Evolutionary conservation across 23 tunicate species (phyloP), one percentile per base, ranked within the genome.

Genomic region (Phallusia fumigata): DNA sequence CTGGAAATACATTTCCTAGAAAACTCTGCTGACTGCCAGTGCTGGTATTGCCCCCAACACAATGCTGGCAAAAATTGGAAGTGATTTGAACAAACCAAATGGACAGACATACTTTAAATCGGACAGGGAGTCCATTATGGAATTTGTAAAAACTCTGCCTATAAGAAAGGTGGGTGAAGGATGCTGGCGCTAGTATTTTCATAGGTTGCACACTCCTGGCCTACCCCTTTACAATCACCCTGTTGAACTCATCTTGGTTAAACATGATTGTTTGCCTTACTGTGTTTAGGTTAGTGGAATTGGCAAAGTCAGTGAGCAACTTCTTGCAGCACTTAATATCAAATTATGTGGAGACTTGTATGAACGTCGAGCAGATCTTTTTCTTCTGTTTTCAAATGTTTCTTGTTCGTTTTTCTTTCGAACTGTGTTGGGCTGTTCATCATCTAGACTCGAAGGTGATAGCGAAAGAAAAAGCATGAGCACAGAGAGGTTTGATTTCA

Each of bases 81-180:
- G 97, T 52, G 99, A 97, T 73, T 76, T 92, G 85, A 97, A 92
- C 84, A 97, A 97, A 81, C 99, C 99, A 10, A 97, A 97, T 75
- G 99, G 99, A 19, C 99, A 97, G 78, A 83, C 81, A 44, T 64
- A 21, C 47, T 69, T 92, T 52, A 52, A 64, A 65, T 73, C 86
- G 2, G 65, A 65, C 18, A 69, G 87, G 50, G 91, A 89, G 0
- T 76, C 40, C 13, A 89, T 89, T 47, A 36, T 89, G 73, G 75
- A 86, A 19, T 97, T 97, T 65, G 65, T 97, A 36, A 76, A 58
- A 76, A 65, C 82, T 34, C 76, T 97, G 18, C 84, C 95, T 0
- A 78, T 97, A 19, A 74, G 99, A 80, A 97, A 97, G 77, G 95
- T 58, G 34, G 10, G 47, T 40, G 10, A 40, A 40, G 5, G 10